Evolutionary conservation across 2,797 vertebrate species (phyloP), one percentile per base, ranked within the genome.

Genomic region (Cirrhinus molitorella): DNA sequence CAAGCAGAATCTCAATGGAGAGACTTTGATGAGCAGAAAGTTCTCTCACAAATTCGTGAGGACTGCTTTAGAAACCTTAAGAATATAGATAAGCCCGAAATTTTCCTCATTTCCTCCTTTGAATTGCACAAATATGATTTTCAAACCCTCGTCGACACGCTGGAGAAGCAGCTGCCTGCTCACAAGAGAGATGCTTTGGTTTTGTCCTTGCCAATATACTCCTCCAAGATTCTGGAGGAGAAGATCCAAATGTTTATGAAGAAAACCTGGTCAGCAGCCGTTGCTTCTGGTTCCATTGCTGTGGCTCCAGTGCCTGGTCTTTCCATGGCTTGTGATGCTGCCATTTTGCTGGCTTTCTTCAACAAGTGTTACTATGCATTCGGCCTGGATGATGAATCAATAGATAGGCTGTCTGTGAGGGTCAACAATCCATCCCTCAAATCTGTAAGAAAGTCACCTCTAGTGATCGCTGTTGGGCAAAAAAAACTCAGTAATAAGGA

Each of bases 1-100:
- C 70, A 77, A 23, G 78, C 88, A 5, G 84, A 82, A 28, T 81
- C 86, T 9, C 65, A 83, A 14, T 85, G 68, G 49, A 40, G 17
- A 37, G 61, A 61, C 80, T 93, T 91, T 67, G 83, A 87, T 45
- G 67, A 79, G 51, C 49, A 84, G n/a, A 70, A 77, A 28, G 37
- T 78, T 7, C 83, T 89, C 37, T 51, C 55, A 37, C 57, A 25
- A 21, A 86, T 89, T 59, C 85, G 76, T 37, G 43, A 40, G 2
- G 31, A 86, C 59, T 87, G 86, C 17, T 1, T 65, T 7, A 25
- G 53, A 53, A 76, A 86, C 34, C 74, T 89, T 3, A 79, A 68
- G 5, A 14, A 70, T 31, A 9, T 85, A 13, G 11, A 40, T 9
- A 16, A 78, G 31, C 25, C 67, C 0, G 23, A 74, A 11, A 31